Base-by-base conservation (phyloP, 1,140 invertebrate species). In the Zaprionus kolodkinae region DNA sequence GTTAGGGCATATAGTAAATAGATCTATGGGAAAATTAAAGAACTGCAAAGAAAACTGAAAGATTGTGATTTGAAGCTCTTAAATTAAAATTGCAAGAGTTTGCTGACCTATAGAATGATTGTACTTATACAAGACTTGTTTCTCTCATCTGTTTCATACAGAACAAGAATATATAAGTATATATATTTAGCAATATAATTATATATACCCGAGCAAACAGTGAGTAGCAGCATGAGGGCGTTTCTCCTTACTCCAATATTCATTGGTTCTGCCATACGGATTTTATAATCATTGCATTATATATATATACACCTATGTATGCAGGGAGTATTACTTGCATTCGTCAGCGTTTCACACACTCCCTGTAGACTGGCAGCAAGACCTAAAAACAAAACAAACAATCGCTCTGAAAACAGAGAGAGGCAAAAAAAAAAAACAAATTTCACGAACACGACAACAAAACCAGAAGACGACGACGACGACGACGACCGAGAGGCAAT, bases 321-420 rank as follows among this genome's bases (percentile, higher is more conserved):
- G 21, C 21, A 21, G 27, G 27, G 3, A 30, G 27, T 30, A 15
- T 9, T 45, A 45, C 40, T 73, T 79, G 80, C 80, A 88, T 89
- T 88, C 75, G 84, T 88, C 80, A 89, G 85, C 85, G 68, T 40
- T 76, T 84, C 61, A 73, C 78, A 79, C 76, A 76, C 73, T 75
- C 56, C 15, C n/a, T 45, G 6, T 45, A 35, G 57, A 21, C 21
- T 11, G 15, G 15, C 17, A 60, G 7, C 38, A 64, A 38, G 36
- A 68, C 33, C 55, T 30, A 43, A 55, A 43, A 36, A 13, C 36
- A 63, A 54, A 43, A 76, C 73, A 72, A 60, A 76, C 60, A 71
- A 54, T 67, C 71, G 69, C 72, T 79, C 27, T 30, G 27, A 30
- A 68, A 33, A 40, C 12, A 40, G 27, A 30, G 27, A 40, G 13